Percentiles rank a stretch among this genome's conserved stretches.
phyloP scores from a whole-genome alignment of 2,888 invertebrate genomes.

The Orthosia incerta region DNA sequence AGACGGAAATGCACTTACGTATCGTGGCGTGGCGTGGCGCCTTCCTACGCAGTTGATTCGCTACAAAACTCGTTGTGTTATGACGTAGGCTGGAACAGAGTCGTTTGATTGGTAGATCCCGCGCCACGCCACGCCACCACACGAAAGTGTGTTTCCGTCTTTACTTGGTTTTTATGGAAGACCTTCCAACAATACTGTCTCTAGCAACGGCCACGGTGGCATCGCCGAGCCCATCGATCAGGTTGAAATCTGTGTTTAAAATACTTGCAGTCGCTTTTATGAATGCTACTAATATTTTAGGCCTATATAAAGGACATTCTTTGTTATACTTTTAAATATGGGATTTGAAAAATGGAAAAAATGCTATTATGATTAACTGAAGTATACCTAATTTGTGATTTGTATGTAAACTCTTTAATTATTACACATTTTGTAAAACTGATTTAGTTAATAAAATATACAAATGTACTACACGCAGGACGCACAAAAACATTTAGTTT shows the following conservation, averaged over 20 bases:
- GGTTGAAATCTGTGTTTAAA: neutral
- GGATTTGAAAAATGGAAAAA: constrained; percentile 33
- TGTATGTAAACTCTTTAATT: constrained; percentile 29
- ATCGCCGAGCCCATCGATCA: no score
- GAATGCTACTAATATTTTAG: neutral
- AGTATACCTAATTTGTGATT: constrained; percentile 47
- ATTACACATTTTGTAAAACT: constrained; percentile 55
- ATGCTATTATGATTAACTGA: constrained; percentile 33
- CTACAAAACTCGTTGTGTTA: no score
- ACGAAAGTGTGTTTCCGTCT: no score
- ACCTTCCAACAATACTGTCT: no score
- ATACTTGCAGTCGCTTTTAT: neutral
- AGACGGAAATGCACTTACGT: no score
- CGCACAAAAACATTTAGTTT: constrained; percentile 54
- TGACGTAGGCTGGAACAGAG: no score
- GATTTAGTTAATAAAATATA: constrained; percentile 46
- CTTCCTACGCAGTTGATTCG: no score
- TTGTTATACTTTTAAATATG: constrained; percentile 43
- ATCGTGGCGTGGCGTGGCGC: no score
- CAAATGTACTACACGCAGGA: constrained; percentile 28
- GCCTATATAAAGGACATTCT: neutral
- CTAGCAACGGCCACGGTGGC: no score
- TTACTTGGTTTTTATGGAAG: no score
- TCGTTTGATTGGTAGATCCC: no score
- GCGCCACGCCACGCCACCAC: no score